These are phyloP conservation scores for Melozone crissalis DNA, from an alignment of 2,113 vertebrate genomes.

Conservation along the genomic window DNA sequence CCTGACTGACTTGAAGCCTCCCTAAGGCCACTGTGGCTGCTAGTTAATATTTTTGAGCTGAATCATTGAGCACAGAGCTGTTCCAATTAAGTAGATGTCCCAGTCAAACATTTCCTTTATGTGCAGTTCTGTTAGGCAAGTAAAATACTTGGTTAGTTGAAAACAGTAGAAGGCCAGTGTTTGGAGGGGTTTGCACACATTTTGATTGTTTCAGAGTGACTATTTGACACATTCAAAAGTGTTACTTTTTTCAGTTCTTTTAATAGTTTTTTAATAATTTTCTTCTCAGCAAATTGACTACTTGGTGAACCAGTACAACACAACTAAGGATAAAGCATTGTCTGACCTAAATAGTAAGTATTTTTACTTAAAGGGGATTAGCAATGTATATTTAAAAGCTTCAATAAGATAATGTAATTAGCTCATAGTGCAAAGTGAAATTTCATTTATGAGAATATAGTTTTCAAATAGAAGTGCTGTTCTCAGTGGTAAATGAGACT, in stretches of 20 bases:
- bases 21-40: background rate
- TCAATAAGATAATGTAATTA: background rate
- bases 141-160: background rate
- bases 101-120: background rate
- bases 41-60: background rate
- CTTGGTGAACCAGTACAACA: conserved; percentile 84
- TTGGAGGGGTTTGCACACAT: background rate
- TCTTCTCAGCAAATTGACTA: conserved; percentile 90
- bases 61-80: background rate
- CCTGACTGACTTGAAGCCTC: background rate
- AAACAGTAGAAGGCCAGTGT: background rate
- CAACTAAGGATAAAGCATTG: conserved; percentile 84
- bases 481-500: background rate
- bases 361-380: background rate
- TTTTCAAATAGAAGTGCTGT: background rate
- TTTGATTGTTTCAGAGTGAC: background rate
- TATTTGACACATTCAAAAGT: background rate
- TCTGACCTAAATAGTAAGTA: conserved; percentile 92
- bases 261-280: background rate
- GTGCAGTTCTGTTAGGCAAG: background rate
- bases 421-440: background rate
- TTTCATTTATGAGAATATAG: background rate
- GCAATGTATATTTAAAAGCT: background rate
- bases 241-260: background rate
- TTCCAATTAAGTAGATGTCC: background rate